These are phyloP conservation scores for Notechis scutatus DNA, from an alignment of 2,113 vertebrate genomes.

Conservation along the genomic window DNA sequence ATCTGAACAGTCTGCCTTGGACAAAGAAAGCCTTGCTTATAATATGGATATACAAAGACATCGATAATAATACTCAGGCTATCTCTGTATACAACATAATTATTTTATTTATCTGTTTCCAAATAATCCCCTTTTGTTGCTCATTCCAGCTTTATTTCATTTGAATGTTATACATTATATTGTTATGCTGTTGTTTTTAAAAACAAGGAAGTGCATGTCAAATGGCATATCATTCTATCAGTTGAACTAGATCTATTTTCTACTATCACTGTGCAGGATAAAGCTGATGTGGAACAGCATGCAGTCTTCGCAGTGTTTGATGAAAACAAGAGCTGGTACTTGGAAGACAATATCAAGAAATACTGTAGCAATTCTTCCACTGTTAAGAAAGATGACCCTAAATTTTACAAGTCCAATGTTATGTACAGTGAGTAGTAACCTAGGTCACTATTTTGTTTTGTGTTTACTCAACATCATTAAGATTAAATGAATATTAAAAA, in stretches of 20 bases:
- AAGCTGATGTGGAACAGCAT: slow-evolving; percentile 88
- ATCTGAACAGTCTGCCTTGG: background rate
- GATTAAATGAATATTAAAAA: background rate
- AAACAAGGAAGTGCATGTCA: background rate
- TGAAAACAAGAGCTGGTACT: slow-evolving; percentile 98
- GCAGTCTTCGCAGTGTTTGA: slow-evolving; percentile 87
- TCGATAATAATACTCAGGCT: background rate
- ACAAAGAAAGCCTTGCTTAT: background rate
- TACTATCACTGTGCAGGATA: slow-evolving; percentile 71
- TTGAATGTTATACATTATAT: background rate
- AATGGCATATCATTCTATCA: background rate
- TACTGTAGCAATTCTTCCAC: slow-evolving; percentile 72
- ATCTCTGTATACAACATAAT: background rate
- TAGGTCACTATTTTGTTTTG: background rate
- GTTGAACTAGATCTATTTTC: slow-evolving; percentile 14
- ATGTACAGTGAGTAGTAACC: slow-evolving; percentile 87
- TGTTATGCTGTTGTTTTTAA: background rate
- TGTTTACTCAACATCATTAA: background rate
- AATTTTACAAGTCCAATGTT: slow-evolving; percentile 88
- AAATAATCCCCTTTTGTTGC: background rate
- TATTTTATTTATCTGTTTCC: background rate
- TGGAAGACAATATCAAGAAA: slow-evolving; percentile 84
- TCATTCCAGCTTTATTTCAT: background rate
- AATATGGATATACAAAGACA: background rate
- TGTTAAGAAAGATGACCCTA: slow-evolving; percentile 79